phyloP scores from a whole-genome alignment of 2,113 vertebrate genomes.

The Nothobranchius furzeri region DNA sequence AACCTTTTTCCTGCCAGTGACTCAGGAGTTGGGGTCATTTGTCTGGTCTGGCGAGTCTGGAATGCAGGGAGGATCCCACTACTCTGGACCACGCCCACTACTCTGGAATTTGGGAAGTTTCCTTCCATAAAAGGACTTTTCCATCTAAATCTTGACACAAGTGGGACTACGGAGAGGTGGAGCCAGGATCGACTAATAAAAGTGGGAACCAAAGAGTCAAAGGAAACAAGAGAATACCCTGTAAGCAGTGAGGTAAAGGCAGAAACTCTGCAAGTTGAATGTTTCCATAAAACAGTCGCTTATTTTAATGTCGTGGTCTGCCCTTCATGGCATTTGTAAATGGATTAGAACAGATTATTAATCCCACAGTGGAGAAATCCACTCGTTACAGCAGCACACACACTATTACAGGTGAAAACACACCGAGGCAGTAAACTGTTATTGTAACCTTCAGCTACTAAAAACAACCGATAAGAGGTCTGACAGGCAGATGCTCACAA shows the following conservation, averaged over 20 bases:
- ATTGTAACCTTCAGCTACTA: too few species aligned
- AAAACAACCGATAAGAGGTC: too few species aligned
- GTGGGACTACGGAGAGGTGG: constrained; percentile 55
- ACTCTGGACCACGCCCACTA: constrained; percentile 67
- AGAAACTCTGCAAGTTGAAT: neutral
- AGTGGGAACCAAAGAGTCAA: constrained; percentile 30
- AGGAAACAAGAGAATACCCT: neutral
- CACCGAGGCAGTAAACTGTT: too few species aligned
- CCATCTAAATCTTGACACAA: constrained; percentile 73
- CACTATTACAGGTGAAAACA: too few species aligned
- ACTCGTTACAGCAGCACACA: too few species aligned
- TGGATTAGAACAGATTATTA: too few species aligned
- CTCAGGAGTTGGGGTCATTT: constrained; percentile 51
- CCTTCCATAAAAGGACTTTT: constrained; percentile 84
- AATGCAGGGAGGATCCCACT: constrained; percentile 59
- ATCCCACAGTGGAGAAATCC: too few species aligned
- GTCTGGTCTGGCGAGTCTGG: constrained; percentile 59
- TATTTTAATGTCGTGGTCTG: too few species aligned
- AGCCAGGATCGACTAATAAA: constrained; percentile 46
- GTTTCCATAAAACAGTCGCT: too few species aligned
- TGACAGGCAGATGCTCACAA: too few species aligned
- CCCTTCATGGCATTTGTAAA: too few species aligned
- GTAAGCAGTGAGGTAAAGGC: neutral
- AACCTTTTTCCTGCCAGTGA: constrained; percentile 33
- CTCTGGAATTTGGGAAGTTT: constrained; percentile 79